A percentile compares a stretch with the other conserved stretches of the same genome.
Evolutionary conservation across 2,113 vertebrate species (phyloP).

Genomic region (Pteropus alecto): DNA sequence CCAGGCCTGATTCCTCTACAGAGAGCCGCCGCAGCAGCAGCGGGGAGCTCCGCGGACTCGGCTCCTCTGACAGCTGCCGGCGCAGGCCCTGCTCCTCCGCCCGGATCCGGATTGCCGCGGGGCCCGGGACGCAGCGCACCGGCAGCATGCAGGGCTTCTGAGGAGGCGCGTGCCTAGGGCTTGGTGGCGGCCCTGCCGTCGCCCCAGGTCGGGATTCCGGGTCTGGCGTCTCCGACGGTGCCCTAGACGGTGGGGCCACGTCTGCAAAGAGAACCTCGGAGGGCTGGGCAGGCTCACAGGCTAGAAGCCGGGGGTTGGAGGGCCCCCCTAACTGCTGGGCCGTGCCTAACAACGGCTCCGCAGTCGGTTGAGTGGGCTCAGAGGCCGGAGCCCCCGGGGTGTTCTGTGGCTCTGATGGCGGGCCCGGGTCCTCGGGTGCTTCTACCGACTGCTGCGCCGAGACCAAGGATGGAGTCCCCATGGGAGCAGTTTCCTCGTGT

Average conservation of each 20-base stretch:
- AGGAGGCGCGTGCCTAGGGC: neutral
- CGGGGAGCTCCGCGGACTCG: constrained; percentile 23
- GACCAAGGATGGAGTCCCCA: neutral
- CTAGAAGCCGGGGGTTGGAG: neutral
- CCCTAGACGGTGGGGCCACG: neutral
- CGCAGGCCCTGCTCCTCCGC: constrained; percentile 67
- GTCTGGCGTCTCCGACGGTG: neutral
- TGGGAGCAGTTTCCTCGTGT: fast-evolving
- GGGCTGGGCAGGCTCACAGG: neutral
- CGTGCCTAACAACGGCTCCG: neutral
- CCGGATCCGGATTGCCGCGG: constrained; percentile 27
- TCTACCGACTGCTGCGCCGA: neutral
- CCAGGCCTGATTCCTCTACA: constrained; percentile 28
- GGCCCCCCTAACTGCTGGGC: neutral
- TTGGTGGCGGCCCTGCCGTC: neutral
- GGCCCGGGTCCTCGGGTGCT: neutral
- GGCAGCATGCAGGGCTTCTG: constrained; percentile 88
- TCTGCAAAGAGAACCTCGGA: neutral
- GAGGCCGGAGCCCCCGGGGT: neutral
- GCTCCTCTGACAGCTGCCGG: constrained; percentile 72
- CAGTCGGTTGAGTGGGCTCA: fast-evolving
- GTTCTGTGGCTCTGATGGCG: neutral
- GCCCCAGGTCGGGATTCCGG: neutral
- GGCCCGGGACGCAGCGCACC: constrained; percentile 79
- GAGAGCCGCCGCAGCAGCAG: constrained; percentile 44